Conservation (phyloP, 1,140 invertebrate species). For the Hestina assimilis region DNA sequence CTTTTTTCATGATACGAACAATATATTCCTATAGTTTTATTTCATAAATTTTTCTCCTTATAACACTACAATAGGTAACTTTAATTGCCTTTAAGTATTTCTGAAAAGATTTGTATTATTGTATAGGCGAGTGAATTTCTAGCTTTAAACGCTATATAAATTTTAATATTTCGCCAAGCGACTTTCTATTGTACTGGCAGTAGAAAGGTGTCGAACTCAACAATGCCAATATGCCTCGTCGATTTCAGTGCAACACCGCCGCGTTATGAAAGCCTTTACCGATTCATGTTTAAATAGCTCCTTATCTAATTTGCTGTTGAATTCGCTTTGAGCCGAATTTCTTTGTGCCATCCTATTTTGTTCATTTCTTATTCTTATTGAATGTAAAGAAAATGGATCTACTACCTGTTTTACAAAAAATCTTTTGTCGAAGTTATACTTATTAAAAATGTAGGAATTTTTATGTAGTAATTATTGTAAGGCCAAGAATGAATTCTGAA, state of each 20-base stretch:
- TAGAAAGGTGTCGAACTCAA: conserved; percentile 24
- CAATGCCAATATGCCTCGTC: conserved; percentile 24
- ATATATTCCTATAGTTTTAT: too few relatives aligned
- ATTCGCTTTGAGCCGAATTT: neutral
- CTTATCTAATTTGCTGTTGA: conserved; percentile 17
- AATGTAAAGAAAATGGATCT: too few relatives aligned
- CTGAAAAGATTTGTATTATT: too few relatives aligned
- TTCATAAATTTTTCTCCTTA: too few relatives aligned
- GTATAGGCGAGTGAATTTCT: conserved; percentile 6
- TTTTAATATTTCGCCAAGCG: conserved; percentile 10
- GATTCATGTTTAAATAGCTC: conserved; percentile 25
- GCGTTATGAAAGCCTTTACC: conserved; percentile 27
- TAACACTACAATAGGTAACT: too few relatives aligned
- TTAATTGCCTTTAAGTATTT: too few relatives aligned
- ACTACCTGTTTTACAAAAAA: neutral
- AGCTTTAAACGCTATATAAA: conserved; percentile 9
- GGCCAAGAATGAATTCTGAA: too few relatives aligned
- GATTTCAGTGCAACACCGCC: conserved; percentile 24
- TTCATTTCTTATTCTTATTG: neutral
- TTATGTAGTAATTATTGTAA: too few relatives aligned
- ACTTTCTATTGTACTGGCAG: conserved; percentile 18
- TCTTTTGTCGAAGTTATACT: neutral
- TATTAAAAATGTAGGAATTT: too few relatives aligned
- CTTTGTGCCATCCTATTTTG: neutral
- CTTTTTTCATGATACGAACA: too few relatives aligned